A percentile compares a stretch with the other conserved stretches of the same genome.
Evolutionary conservation across 1,140 invertebrate species (phyloP).

Genomic region (Galendromus occidentalis): DNA sequence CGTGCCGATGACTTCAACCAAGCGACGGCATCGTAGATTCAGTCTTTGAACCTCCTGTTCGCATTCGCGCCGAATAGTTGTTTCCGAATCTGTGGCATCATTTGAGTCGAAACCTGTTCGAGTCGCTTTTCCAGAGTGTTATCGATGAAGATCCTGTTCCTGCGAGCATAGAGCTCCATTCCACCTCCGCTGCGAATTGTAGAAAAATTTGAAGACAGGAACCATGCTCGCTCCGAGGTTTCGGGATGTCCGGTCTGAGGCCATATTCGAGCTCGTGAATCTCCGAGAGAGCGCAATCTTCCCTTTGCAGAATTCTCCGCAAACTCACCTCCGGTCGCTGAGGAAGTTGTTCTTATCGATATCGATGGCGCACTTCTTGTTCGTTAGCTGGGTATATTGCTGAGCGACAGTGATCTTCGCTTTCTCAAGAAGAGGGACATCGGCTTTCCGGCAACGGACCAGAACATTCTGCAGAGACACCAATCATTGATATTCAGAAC

Average conservation of each 20-base stretch:
- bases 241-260: not conserved
- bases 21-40: too few species aligned
- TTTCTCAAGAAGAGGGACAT: slow-evolving; percentile 50
- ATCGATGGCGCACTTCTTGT: slow-evolving; percentile 44
- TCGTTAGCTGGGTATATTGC: slow-evolving; percentile 43
- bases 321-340: slow-evolving; percentile 42
- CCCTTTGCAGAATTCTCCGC: not conserved
- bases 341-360: slow-evolving; percentile 53
- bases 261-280: not conserved
- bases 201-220: not conserved
- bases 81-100: slow-evolving; percentile 77
- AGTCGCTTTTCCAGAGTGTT: slow-evolving; percentile 87
- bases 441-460: slow-evolving; percentile 56
- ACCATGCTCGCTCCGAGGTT: not conserved
- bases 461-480: slow-evolving; percentile 37
- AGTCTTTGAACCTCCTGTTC: slow-evolving; percentile 64
- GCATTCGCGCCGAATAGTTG: slow-evolving; percentile 81
- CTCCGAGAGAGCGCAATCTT: too few species aligned
- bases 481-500: too few species aligned
- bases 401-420: slow-evolving; percentile 38
- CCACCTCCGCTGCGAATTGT: slow-evolving; percentile 60
- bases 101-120: slow-evolving; percentile 52
- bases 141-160: slow-evolving; percentile 65
- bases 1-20: too few species aligned
- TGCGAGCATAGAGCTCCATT: slow-evolving; percentile 58